Evolutionary conservation across 1,140 invertebrate genomes (phyloP).

Genomic region (Chrysoperla carnea): DNA sequence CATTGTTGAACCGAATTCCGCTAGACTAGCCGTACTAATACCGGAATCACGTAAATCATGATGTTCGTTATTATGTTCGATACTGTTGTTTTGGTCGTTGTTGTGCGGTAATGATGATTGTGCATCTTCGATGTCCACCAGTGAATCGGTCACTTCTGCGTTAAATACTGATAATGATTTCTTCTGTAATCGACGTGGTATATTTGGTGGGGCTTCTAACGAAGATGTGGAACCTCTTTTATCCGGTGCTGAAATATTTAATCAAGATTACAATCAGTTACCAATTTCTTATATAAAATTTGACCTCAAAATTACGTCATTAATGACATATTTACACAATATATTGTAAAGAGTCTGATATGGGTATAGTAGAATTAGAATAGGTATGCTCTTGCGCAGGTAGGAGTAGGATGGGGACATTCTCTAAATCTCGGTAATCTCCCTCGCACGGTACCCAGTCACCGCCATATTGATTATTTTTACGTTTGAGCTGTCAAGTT

Average conservation of each 20-base stretch:
- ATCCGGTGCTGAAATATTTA: constrained; percentile 31
- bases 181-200: constrained; percentile 34
- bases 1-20: constrained; percentile 26
- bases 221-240: constrained; percentile 27
- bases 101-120: constrained; percentile 19
- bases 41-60: constrained; percentile 33
- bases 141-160: constrained; percentile 9
- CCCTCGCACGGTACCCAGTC: too few species aligned
- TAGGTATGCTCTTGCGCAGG: too few species aligned
- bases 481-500: too few species aligned
- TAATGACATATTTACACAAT: not conserved
- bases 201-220: constrained; percentile 30
- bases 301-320: constrained; percentile 4
- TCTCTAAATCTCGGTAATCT: too few species aligned
- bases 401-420: too few species aligned
- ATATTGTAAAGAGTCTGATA: not conserved
- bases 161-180: constrained; percentile 23
- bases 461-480: too few species aligned
- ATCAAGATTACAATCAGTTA: too few species aligned
- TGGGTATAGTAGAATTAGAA: not conserved
- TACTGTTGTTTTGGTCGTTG: constrained; percentile 12
- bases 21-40: constrained; percentile 30
- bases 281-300: constrained; percentile 6
- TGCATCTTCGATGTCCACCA: constrained; percentile 20
- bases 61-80: constrained; percentile 12